A percentile compares a stretch with the other conserved stretches of the same genome.
phyloP scores from a whole-genome alignment of 2,113 vertebrate genomes.

The Lophotis ruficrista region DNA sequence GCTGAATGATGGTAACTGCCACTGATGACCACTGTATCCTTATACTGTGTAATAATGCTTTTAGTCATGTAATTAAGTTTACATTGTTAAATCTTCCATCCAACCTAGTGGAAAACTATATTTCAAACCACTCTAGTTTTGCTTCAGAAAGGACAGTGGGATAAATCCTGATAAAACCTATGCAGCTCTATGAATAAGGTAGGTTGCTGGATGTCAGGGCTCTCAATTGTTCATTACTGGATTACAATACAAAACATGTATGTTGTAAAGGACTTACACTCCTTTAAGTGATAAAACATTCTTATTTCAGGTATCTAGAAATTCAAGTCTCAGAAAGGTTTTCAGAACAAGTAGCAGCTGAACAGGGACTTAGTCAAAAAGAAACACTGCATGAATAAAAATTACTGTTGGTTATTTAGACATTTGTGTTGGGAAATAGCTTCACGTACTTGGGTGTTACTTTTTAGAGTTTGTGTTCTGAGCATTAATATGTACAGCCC shows the following conservation, averaged over 20 bases:
- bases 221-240: not conserved
- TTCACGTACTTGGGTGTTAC: not conserved
- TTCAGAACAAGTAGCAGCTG: not conserved
- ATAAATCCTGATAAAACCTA: not conserved
- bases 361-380: not conserved
- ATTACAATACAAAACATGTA: not conserved
- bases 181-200: not conserved
- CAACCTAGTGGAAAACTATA: not conserved
- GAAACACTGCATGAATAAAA: not conserved
- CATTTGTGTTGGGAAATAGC: not conserved
- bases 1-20: not conserved
- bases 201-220: not conserved
- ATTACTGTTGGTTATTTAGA: not conserved
- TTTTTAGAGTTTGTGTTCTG: not conserved
- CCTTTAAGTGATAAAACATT: not conserved
- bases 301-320: not conserved
- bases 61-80: not conserved
- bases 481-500: not conserved
- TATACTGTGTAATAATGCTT: not conserved
- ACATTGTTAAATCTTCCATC: not conserved
- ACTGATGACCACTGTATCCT: not conserved
- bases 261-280: not conserved
- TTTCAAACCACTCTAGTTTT: not conserved
- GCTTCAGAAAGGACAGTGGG: not conserved
- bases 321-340: not conserved